Conservation (phyloP, 2,113 vertebrate species). For the Tamias sibiricus region DNA sequence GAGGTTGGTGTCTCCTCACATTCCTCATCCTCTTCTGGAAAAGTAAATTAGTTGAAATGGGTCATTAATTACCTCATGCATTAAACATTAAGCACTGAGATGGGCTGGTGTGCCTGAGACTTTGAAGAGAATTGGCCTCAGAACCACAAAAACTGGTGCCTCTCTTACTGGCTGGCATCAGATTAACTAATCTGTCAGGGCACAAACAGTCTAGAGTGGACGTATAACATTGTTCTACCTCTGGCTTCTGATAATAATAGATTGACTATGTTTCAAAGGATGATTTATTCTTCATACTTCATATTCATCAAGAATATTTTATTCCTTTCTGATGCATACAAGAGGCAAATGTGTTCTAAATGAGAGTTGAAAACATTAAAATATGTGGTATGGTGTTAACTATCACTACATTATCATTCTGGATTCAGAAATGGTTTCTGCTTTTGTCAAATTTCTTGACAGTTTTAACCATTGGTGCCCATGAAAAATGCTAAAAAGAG, state of each 20-base stretch:
- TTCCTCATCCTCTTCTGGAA: not conserved
- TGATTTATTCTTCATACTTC: not conserved
- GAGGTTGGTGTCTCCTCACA: not conserved
- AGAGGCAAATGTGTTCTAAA: not conserved
- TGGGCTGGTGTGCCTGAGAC: not conserved
- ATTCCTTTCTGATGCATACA: not conserved
- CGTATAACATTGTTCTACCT: not conserved
- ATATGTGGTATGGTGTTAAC: not conserved
- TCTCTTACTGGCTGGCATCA: not conserved
- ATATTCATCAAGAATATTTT: not conserved
- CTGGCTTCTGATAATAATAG: not conserved
- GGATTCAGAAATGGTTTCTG: not conserved
- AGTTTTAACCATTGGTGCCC: not conserved
- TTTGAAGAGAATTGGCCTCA: not conserved
- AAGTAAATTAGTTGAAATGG: constrained; percentile 15
- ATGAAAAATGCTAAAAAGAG: not conserved
- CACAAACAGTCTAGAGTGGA: not conserved
- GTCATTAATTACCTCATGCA: not conserved
- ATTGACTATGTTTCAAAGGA: not conserved
- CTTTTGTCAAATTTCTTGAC: not conserved
- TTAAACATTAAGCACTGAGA: not conserved
- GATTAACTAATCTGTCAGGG: not conserved
- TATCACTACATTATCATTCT: not conserved
- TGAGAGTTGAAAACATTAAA: not conserved
- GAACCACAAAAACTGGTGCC: not conserved